phyloP scores from a whole-genome alignment of 2,888 invertebrate species.

The Epsilonema sp. region DNA sequence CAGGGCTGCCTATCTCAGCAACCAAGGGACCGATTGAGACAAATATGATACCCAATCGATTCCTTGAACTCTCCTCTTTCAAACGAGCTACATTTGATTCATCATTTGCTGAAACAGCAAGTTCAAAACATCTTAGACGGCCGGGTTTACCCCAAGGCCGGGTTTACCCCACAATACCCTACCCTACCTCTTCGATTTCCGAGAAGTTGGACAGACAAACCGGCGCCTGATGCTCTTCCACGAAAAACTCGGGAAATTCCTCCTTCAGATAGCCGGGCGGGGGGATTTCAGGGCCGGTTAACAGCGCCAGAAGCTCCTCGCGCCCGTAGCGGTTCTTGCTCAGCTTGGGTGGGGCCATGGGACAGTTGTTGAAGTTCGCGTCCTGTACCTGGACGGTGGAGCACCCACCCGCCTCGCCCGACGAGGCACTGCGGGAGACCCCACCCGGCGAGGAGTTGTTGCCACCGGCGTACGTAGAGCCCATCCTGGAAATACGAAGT shows the following conservation, averaged over 20 bases:
- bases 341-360: conserved; percentile 30
- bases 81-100: too few relatives aligned
- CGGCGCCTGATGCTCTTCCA: conserved; percentile 14
- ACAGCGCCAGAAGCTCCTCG: conserved; percentile 85
- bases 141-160: too few relatives aligned
- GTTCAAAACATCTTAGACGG: too few relatives aligned
- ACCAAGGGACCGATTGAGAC: too few relatives aligned
- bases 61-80: too few relatives aligned
- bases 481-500: background rate
- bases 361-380: background rate
- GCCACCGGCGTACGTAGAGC: background rate
- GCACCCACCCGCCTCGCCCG: background rate
- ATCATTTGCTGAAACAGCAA: too few relatives aligned
- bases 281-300: conserved; percentile 27
- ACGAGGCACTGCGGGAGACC: background rate
- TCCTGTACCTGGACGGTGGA: too few relatives aligned
- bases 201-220: conserved; percentile 14
- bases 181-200: conserved; percentile 19
- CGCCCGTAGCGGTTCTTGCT: conserved; percentile 65
- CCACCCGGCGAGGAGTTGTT: background rate
- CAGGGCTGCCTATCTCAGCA: too few relatives aligned
- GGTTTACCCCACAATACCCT: too few relatives aligned
- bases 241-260: conserved; percentile 17
- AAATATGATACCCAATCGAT: too few relatives aligned
- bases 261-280: conserved; percentile 17